Evolutionary conservation across 1,140 invertebrate species (phyloP).

Genomic region (Tenebrio molitor): DNA sequence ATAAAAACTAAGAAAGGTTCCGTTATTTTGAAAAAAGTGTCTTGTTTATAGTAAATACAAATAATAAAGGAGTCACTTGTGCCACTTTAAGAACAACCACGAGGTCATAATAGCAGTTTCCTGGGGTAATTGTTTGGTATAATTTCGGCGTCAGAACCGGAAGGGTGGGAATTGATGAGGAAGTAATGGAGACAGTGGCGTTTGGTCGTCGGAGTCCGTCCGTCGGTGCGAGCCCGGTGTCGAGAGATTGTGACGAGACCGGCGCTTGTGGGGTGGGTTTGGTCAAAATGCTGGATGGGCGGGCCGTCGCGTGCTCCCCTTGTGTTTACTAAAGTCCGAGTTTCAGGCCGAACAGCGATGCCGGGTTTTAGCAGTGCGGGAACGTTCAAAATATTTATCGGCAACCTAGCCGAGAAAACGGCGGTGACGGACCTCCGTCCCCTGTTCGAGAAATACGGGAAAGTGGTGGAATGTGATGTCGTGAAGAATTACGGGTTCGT

Average conservation of each 20-base stretch:
- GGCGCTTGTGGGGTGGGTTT: no score
- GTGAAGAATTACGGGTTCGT: slow-evolving; percentile 98
- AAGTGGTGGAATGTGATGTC: slow-evolving; percentile 96
- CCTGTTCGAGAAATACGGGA: slow-evolving; percentile 95
- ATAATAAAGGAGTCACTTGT: no score
- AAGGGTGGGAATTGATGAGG: no score
- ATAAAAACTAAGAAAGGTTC: no score
- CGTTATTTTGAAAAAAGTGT: no score
- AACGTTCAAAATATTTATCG: slow-evolving; percentile 96
- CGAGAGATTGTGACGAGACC: no score
- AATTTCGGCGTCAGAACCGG: no score
- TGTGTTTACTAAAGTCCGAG: slow-evolving; percentile 46
- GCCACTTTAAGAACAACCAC: no score
- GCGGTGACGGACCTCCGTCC: slow-evolving; percentile 87
- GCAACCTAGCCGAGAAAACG: slow-evolving; percentile 93
- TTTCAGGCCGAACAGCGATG: slow-evolving; percentile 70
- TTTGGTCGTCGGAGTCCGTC: neutral
- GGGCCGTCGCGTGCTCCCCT: neutral
- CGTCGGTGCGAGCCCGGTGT: neutral
- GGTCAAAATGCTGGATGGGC: neutral
- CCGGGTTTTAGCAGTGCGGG: slow-evolving; percentile 85
- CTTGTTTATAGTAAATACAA: no score
- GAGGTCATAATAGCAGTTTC: no score
- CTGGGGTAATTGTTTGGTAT: no score
- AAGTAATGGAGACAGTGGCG: no score